A percentile compares a stretch with the other conserved stretches of the same genome.
phyloP scores from a whole-genome alignment of 37 sponge, comb jelly and placozoan genomes.

The Theonella swinhoei region DNA sequence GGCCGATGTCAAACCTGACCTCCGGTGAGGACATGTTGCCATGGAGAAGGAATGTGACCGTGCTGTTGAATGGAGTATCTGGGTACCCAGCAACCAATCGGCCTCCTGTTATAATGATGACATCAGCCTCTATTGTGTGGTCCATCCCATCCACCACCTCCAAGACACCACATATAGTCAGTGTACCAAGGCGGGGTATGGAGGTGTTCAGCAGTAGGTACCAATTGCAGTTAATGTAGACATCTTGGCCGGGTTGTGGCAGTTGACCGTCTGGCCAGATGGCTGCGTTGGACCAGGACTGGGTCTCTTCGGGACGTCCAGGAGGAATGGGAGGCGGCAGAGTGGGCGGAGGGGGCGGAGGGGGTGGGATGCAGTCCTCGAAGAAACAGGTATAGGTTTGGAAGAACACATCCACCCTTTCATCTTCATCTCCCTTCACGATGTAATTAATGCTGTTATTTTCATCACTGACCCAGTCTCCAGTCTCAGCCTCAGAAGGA shows the following conservation, averaged over 20 bases:
- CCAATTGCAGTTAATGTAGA: constrained; percentile 69
- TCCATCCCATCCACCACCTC: constrained; percentile 72
- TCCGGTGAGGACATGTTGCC: constrained; percentile 66
- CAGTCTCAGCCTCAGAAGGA: constrained; percentile 44
- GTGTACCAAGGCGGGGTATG: constrained; percentile 38
- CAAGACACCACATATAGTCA: constrained; percentile 79
- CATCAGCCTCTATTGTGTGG: constrained; percentile 69
- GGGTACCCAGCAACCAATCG: constrained; percentile 71
- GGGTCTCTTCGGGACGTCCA: constrained; percentile 57
- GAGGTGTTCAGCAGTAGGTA: constrained; percentile 73
- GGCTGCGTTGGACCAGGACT: constrained; percentile 71
- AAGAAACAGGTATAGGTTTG: constrained; percentile 56
- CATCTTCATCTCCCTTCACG: constrained; percentile 38
- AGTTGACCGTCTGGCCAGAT: constrained; percentile 62
- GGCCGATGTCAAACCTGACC: constrained; percentile 20
- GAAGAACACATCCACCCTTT: constrained; percentile 17
- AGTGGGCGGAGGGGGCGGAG: constrained; percentile 73
- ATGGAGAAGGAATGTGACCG: constrained; percentile 64
- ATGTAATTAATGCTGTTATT: constrained; percentile 52
- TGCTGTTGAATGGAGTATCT: constrained; percentile 70
- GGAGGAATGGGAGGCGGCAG: constrained; percentile 70
- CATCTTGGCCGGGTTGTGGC: constrained; percentile 56
- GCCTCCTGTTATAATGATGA: constrained; percentile 82
- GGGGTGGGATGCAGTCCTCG: constrained; percentile 60
- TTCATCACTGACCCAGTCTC: constrained; percentile 54